These are phyloP conservation scores for Falco columbarius DNA, from an alignment of 2,797 vertebrate species.

Conservation along the genomic window DNA sequence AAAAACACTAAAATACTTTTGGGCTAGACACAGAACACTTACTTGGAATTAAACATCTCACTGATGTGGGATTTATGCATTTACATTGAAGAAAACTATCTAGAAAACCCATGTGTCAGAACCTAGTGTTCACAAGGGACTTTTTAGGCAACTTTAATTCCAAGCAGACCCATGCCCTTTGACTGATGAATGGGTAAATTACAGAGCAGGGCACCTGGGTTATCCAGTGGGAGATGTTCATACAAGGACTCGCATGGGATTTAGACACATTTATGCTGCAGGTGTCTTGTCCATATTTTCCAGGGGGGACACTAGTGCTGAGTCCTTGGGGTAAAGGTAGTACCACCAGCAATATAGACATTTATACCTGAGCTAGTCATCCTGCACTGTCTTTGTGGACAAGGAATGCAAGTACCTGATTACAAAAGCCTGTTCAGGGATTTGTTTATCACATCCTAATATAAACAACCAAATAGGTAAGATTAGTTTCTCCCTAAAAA, in stretches of 20 bases:
- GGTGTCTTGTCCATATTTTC: not conserved
- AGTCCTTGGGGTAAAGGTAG: not conserved
- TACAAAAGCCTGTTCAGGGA: not conserved
- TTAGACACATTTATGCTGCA: not conserved
- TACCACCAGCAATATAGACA: fast-evolving
- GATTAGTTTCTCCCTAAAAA: not conserved
- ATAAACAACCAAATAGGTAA: not conserved
- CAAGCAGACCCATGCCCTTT: not conserved
- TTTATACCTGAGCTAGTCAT: not conserved
- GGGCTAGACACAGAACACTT: not conserved
- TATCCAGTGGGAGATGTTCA: not conserved
- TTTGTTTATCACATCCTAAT: not conserved
- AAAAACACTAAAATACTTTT: not conserved
- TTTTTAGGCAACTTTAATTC: not conserved
- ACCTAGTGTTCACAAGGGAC: not conserved
- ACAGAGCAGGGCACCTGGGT: not conserved
- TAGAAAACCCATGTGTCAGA: not conserved
- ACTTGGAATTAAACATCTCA: not conserved
- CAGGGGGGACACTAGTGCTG: not conserved
- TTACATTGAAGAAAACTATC: not conserved
- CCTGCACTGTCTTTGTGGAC: not conserved
- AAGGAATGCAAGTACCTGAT: not conserved
- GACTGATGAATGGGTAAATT: not conserved
- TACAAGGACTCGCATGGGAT: not conserved
- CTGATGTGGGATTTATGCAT: not conserved